Conservation (phyloP, 2,888 invertebrate genomes). For the Clitarchus hookeri region DNA sequence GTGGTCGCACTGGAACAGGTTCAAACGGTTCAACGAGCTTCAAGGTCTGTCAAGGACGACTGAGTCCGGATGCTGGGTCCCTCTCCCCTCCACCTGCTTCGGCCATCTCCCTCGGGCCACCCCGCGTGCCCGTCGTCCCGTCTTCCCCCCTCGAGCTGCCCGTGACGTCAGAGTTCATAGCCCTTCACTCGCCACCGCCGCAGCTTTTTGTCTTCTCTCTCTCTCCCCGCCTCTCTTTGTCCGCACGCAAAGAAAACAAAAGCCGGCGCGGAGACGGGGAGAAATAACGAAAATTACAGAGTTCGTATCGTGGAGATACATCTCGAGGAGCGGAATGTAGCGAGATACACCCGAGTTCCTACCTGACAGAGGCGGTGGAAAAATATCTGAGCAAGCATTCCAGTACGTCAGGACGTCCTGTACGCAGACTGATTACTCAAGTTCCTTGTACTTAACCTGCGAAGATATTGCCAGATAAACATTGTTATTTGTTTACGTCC, state of each 20-base stretch:
- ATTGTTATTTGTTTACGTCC: too few relatives aligned
- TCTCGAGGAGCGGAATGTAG: neutral
- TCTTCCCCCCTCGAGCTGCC: neutral
- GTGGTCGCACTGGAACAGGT: slow-evolving; percentile 30
- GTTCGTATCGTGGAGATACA: neutral
- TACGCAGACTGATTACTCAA: too few relatives aligned
- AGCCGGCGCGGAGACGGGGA: neutral
- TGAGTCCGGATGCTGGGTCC: slow-evolving; percentile 27
- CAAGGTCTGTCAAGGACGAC: slow-evolving; percentile 40
- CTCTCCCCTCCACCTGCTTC: neutral
- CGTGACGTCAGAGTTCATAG: slow-evolving; percentile 24
- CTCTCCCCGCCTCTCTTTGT: neutral
- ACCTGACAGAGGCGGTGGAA: too few relatives aligned
- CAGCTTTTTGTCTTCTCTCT: neutral
- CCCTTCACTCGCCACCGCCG: slow-evolving; percentile 17
- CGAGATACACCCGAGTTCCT: neutral
- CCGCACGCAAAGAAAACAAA: neutral
- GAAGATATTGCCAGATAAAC: too few relatives aligned
- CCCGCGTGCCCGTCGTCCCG: neutral
- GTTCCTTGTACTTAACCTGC: too few relatives aligned
- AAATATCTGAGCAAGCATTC: too few relatives aligned
- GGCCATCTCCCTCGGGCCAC: neutral
- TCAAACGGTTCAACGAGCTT: slow-evolving; percentile 35
- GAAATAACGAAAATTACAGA: neutral
- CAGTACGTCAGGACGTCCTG: too few relatives aligned